Base-by-base conservation (phyloP, 2,797 vertebrate species). In the Hippocampus kuda region DNA sequence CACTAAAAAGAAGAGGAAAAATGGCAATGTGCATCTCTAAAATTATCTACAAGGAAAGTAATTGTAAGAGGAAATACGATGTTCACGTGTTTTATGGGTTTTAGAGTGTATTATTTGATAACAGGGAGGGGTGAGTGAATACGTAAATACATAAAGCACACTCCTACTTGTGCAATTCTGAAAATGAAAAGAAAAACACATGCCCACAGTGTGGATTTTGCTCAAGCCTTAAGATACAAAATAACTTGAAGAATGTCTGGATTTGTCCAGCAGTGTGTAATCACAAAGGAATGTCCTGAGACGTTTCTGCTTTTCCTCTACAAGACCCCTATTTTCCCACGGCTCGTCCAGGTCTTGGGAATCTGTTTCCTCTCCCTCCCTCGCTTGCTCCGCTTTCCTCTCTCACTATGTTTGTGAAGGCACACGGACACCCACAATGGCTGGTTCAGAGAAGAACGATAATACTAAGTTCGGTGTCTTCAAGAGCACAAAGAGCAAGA, bases 201-300 rank as follows among this genome's bases (percentile, higher is more conserved):
- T 18, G 67, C 62, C 60, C 67, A 22, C 16, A 1, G 24, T 64
- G 68, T 65, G 20, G 67, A 73, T 75, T 70, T 59, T 80, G 51
- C 71, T 80, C 8, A 12, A 74, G 78, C 70, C 65, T 70, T 78
- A 79, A 85, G 82, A 88, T 82, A 80, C 67, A 65, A 65, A 81
- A 86, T 73, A 72, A 84, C 72, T 83, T 69, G 76, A 89, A 86
- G 89, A 91, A 90, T 91, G 90, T 90, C 87, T 90, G 89, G 88
- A 90, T 89, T 88, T 88, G 85, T 89, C 81, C 83, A 77, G 85
- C 80, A 69, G 86, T 89, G 87, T 90, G 90, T 91, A 91, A 92
- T 92, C 91, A 89, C 90, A 88, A 87, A 90, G 90, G 90, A 92
- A 92, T 92, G 90, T 90, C 89, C 86, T 84, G 85, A 89, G 88